A percentile compares a stretch with the other conserved stretches of the same genome.
Evolutionary conservation across 2,113 vertebrate species (phyloP).

Genomic region (Perca schrenkii): DNA sequence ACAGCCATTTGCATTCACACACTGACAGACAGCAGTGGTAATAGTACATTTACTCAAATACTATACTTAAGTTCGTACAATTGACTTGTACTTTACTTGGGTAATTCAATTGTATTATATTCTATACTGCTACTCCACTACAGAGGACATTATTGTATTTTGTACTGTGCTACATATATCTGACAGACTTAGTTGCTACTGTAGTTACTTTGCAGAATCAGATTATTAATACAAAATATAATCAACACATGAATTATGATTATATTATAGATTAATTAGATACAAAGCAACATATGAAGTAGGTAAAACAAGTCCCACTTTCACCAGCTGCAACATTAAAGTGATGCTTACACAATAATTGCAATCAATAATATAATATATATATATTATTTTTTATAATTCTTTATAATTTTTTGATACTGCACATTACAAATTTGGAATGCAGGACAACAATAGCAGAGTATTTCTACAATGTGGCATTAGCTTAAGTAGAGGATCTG

Average conservation of each 20-base stretch:
- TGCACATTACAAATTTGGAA: no score
- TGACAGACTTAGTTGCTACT: background rate
- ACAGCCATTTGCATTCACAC: background rate
- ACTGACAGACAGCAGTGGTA: background rate
- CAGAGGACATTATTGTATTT: background rate
- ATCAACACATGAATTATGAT: background rate
- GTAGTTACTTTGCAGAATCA: background rate
- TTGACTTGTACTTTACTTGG: no score
- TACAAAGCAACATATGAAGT: background rate
- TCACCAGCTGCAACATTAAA: background rate
- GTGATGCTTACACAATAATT: background rate
- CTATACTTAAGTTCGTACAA: no score
- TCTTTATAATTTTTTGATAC: no score
- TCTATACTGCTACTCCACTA: background rate
- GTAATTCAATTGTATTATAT: no score
- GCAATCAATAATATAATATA: no score
- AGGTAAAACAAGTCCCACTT: background rate
- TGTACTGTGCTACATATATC: background rate
- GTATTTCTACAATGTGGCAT: background rate
- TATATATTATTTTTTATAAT: no score
- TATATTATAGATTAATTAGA: background rate
- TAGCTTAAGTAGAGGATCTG: background rate
- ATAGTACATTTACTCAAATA: no score
- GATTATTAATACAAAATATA: background rate
- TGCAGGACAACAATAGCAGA: background rate